Percentiles rank a stretch among this genome's conserved stretches.
Conservation (phyloP, 1,140 invertebrate species). For the Lethocerus indicus region DNA sequence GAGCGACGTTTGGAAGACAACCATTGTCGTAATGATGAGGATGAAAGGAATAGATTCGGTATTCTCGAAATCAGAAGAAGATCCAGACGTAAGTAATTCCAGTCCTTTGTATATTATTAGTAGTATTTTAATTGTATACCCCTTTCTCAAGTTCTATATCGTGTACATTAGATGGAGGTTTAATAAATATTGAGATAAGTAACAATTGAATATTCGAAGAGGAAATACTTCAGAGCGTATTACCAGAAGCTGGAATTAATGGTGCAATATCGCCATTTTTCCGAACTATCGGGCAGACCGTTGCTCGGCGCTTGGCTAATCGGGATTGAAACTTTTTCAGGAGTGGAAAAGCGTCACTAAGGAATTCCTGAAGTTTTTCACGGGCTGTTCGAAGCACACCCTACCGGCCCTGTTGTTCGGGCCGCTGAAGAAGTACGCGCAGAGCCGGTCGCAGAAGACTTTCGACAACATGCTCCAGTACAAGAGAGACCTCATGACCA, state of each 20-base stretch:
- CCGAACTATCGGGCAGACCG: neutral
- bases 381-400: neutral
- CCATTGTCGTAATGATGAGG: neutral
- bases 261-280: neutral
- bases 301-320: neutral
- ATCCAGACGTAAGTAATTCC: constrained; percentile 16
- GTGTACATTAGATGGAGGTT: neutral
- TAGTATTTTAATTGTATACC: neutral
- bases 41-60: constrained; percentile 16
- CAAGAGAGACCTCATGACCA: constrained; percentile 10
- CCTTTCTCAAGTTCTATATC: neutral
- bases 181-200: neutral
- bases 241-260: neutral
- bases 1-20: neutral
- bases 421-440: constrained; percentile 9
- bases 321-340: constrained; percentile 3
- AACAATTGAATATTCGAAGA: neutral
- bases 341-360: constrained; percentile 10
- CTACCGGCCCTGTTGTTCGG: constrained; percentile 10
- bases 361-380: constrained; percentile 9
- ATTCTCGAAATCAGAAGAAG: constrained; percentile 13
- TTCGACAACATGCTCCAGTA: constrained; percentile 5
- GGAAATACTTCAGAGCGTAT: neutral
- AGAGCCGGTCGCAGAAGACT: constrained; percentile 8
- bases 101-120: neutral